These are phyloP conservation scores for Pseudomugil gertrudae DNA, from an alignment of 2,797 vertebrate species.

Conservation along the genomic window DNA sequence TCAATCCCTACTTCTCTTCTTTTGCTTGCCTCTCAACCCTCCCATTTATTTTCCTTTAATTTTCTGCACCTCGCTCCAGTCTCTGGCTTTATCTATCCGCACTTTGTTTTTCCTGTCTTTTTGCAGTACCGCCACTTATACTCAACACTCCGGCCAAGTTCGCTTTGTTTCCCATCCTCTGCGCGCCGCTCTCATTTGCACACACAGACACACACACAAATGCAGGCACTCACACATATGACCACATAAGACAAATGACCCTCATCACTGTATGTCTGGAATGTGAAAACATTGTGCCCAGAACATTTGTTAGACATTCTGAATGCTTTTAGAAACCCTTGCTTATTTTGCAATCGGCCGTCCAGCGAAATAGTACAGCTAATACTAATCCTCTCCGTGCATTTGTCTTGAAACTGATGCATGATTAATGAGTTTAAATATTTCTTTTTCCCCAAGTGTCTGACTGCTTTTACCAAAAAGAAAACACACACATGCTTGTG, in stretches of 20 bases:
- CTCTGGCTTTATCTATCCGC: slow-evolving; percentile 67
- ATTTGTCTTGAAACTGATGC: slow-evolving; percentile 28
- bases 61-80: slow-evolving; percentile 61
- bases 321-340: slow-evolving; percentile 41
- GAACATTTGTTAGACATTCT: slow-evolving; percentile 61
- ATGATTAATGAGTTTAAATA: slow-evolving; percentile 44
- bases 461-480: slow-evolving; percentile 17
- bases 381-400: slow-evolving; percentile 33
- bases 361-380: slow-evolving; percentile 25
- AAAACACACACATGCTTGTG: slow-evolving; percentile 27
- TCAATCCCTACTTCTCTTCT: slow-evolving; percentile 44
- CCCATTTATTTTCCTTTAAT: slow-evolving; percentile 71
- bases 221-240: slow-evolving; percentile 48
- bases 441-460: slow-evolving; percentile 32
- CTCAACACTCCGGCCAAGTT: slow-evolving; percentile 48
- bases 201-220: slow-evolving; percentile 7
- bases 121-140: slow-evolving; percentile 47
- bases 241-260: slow-evolving; percentile 73
- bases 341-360: slow-evolving; percentile 33
- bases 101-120: slow-evolving; percentile 61
- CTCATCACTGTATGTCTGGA: slow-evolving; percentile 69
- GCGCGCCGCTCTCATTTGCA: slow-evolving; percentile 28
- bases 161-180: slow-evolving; percentile 51
- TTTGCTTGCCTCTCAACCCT: slow-evolving; percentile 44
- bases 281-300: slow-evolving; percentile 61